Evolutionary conservation across 2,888 invertebrate genomes (phyloP).

Genomic region (Tineola bisselliella): DNA sequence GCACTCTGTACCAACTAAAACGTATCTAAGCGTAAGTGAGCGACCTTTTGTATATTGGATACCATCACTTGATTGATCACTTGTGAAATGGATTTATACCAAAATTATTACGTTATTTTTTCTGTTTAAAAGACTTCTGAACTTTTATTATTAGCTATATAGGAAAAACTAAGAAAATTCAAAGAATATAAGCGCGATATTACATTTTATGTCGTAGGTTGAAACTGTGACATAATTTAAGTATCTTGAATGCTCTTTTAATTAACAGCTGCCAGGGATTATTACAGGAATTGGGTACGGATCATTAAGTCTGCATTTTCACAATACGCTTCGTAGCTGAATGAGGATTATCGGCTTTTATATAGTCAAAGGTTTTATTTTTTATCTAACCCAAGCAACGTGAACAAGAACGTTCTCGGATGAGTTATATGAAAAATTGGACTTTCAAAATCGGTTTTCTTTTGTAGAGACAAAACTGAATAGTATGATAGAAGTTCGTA

Average conservation of each 20-base stretch:
- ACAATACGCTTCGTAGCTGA: background rate
- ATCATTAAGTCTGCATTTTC: conserved; percentile 11
- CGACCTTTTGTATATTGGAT: conserved; percentile 19
- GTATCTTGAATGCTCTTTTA: background rate
- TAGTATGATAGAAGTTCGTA: conserved; percentile 7
- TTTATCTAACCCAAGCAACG: background rate
- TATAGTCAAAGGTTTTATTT: background rate
- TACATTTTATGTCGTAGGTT: background rate
- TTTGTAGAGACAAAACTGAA: conserved; percentile 3
- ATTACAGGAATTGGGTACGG: background rate
- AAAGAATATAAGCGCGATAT: too few species aligned
- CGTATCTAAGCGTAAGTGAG: background rate
- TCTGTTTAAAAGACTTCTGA: background rate
- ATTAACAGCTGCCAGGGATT: background rate
- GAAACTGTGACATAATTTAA: background rate
- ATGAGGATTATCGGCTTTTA: background rate
- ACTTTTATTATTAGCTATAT: too few species aligned
- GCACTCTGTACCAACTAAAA: background rate
- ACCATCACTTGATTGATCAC: conserved; percentile 36
- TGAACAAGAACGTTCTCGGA: background rate
- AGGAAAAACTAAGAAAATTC: too few species aligned
- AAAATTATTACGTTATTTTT: background rate
- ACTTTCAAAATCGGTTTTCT: conserved; percentile 11
- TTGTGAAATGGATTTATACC: conserved; percentile 16
- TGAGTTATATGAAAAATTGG: conserved; percentile 12